Conservation (phyloP, 2,888 invertebrate genomes). For the Eremobia ochroleuca region DNA sequence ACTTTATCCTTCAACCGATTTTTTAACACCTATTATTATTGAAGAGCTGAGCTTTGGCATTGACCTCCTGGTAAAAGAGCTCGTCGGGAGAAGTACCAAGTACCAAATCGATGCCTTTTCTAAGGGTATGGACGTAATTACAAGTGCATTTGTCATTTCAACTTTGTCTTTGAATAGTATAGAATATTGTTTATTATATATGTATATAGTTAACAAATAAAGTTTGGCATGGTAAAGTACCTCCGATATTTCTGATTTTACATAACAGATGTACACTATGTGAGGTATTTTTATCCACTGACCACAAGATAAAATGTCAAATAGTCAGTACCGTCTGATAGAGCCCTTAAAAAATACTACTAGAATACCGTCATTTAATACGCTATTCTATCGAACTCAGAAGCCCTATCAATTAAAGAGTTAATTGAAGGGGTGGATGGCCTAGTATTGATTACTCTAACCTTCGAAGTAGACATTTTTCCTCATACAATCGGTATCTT, state of each 20-base stretch:
- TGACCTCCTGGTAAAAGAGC: not conserved
- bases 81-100: not conserved
- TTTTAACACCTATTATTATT: not conserved
- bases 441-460: constrained; percentile 44
- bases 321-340: not conserved
- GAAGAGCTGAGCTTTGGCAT: not conserved
- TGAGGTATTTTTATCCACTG: not conserved
- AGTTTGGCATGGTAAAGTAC: not conserved
- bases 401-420: constrained; percentile 41
- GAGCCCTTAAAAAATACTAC: too few species aligned
- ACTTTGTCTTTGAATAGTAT: not conserved
- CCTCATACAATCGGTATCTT: constrained; percentile 42
- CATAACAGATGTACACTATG: not conserved
- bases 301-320: not conserved
- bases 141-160: not conserved
- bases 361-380: constrained; percentile 15
- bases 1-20: not conserved
- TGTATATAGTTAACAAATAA: not conserved
- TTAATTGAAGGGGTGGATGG: constrained; percentile 51
- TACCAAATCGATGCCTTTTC: not conserved
- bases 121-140: not conserved
- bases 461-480: constrained; percentile 23
- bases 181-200: not conserved
- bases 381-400: constrained; percentile 37
- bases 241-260: not conserved